Conservation (phyloP, 2,888 invertebrate species). For the Coelogynopora nodosa region DNA sequence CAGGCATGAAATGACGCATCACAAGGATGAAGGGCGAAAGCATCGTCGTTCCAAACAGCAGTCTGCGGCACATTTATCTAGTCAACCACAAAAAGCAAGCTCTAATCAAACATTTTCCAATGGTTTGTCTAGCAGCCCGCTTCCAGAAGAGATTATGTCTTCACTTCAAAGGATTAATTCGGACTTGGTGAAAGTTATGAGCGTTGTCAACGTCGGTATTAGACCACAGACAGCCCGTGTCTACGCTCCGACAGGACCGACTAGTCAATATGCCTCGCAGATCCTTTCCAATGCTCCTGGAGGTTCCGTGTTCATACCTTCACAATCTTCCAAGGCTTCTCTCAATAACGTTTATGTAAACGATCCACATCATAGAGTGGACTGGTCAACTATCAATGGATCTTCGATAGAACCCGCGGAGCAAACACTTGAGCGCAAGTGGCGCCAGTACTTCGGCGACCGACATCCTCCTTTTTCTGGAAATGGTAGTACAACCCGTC, state of each 20-base stretch:
- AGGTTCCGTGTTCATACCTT: neutral
- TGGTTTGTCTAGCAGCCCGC: neutral
- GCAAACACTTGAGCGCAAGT: slow-evolving; percentile 16
- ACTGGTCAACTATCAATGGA: slow-evolving; percentile 23
- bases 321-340: neutral
- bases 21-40: neutral
- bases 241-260: neutral
- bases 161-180: neutral
- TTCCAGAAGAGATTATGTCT: neutral
- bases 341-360: neutral
- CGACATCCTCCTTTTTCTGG: slow-evolving; percentile 21
- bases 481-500: neutral
- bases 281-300: slow-evolving; percentile 5
- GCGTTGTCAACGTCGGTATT: neutral
- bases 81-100: neutral
- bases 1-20: neutral
- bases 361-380: slow-evolving; percentile 30
- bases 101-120: neutral
- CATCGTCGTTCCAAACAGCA: neutral
- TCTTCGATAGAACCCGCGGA: neutral
- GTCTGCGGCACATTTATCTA: neutral
- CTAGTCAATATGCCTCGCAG: slow-evolving; percentile 2
- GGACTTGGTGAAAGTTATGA: neutral
- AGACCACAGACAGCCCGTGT: neutral
- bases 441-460: slow-evolving; percentile 26